A percentile compares a stretch with the other conserved stretches of the same genome.
Conservation (phyloP, 2,888 invertebrate genomes). For the Ormyrus thymus region DNA sequence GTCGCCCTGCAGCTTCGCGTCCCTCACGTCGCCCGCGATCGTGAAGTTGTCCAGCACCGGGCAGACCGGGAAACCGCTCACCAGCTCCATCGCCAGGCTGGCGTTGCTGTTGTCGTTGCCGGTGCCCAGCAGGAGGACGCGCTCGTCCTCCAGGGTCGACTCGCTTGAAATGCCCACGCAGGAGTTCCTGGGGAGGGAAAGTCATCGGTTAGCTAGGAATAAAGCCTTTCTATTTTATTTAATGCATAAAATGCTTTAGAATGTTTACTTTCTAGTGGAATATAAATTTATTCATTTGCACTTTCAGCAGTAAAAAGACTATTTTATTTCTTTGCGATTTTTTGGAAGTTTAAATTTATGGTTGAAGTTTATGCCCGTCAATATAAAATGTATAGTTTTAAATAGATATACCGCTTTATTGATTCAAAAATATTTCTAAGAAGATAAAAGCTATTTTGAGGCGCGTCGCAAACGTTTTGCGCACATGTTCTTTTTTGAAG, state of each 20-base stretch:
- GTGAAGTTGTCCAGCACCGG: conserved; percentile 76
- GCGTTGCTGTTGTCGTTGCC: conserved; percentile 58
- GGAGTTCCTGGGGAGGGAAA: conserved; percentile 59
- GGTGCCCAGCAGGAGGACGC: conserved; percentile 68
- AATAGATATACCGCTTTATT: too few species aligned
- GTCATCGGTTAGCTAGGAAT: too few species aligned
- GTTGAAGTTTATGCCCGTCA: too few species aligned
- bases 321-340: too few species aligned
- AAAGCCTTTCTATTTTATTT: too few species aligned
- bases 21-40: conserved; percentile 78
- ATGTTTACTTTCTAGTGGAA: too few species aligned
- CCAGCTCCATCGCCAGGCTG: conserved; percentile 70
- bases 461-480: neutral
- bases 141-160: conserved; percentile 53
- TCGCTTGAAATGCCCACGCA: conserved; percentile 62
- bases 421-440: neutral
- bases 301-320: too few species aligned
- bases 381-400: too few species aligned
- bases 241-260: too few species aligned
- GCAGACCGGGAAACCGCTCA: conserved; percentile 79
- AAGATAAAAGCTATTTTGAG: neutral
- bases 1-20: conserved; percentile 76
- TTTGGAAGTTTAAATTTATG: too few species aligned
- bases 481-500: neutral
- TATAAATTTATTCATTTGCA: too few species aligned